Conservation (phyloP, 1,140 invertebrate genomes). For the Neodiprion lecontei region DNA sequence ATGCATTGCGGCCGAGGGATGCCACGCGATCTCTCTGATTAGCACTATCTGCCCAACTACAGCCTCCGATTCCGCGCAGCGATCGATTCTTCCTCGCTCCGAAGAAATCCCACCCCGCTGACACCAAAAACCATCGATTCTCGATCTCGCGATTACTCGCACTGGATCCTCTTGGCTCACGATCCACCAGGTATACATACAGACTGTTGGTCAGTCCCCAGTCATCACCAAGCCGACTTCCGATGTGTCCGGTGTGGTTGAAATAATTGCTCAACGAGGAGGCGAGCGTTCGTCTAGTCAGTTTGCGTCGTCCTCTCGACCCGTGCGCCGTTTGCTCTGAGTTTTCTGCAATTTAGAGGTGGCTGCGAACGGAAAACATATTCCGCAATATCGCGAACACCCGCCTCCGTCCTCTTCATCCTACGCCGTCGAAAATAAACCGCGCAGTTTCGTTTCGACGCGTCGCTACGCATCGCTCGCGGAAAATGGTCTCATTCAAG, state of each 20-base stretch:
- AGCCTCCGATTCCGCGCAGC: slow-evolving; percentile 33
- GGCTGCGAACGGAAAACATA: neutral
- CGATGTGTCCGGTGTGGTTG: slow-evolving; percentile 42
- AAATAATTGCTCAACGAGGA: slow-evolving; percentile 54
- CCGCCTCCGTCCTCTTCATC: no score
- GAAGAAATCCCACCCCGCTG: slow-evolving; percentile 18
- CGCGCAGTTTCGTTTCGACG: no score
- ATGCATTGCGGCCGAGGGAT: slow-evolving; percentile 51
- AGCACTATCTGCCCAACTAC: slow-evolving; percentile 56
- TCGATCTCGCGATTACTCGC: slow-evolving; percentile 13
- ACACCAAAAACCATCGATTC: neutral
- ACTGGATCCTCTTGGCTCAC: slow-evolving; percentile 21
- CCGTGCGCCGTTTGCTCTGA: neutral
- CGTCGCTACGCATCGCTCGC: no score
- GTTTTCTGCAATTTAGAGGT: neutral
- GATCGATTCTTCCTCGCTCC: slow-evolving; percentile 28
- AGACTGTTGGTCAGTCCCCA: slow-evolving; percentile 46
- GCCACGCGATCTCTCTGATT: slow-evolving; percentile 57
- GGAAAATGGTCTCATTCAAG: no score
- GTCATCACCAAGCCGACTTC: slow-evolving; percentile 36
- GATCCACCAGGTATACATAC: slow-evolving; percentile 24
- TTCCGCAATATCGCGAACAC: neutral
- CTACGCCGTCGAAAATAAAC: no score
- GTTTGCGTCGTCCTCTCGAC: neutral
- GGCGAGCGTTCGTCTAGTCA: slow-evolving; percentile 21